Evolutionary conservation across 2,888 invertebrate species (phyloP).

Genomic region (Spisula solida): DNA sequence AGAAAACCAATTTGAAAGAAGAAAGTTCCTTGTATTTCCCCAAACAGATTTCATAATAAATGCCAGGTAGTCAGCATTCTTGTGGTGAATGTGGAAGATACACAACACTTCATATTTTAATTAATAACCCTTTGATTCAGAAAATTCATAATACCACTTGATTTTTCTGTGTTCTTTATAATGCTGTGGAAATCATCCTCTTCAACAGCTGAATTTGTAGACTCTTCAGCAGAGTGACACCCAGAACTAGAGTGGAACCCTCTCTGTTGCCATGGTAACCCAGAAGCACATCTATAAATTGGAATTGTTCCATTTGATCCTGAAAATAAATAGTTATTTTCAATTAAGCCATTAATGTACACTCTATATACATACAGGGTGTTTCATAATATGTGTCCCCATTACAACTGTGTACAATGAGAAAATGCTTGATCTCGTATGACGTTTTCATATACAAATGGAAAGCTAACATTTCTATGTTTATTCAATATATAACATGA

Average conservation of each 20-base stretch:
- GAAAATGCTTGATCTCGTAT: too few species aligned
- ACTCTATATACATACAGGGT: too few species aligned
- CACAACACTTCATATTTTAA: too few species aligned
- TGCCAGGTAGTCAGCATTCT: too few species aligned
- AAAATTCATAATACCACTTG: constrained; percentile 88
- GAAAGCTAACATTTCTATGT: too few species aligned
- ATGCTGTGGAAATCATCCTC: constrained; percentile 89
- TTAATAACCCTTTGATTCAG: background rate
- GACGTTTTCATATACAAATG: too few species aligned
- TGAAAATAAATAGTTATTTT: constrained; percentile 6
- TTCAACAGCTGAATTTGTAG: constrained; percentile 44
- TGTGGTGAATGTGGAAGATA: too few species aligned
- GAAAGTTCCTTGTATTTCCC: background rate
- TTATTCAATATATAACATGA: too few species aligned
- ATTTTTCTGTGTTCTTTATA: constrained; percentile 90
- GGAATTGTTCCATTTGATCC: constrained; percentile 28
- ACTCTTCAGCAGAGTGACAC: constrained; percentile 1
- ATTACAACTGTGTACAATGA: too few species aligned
- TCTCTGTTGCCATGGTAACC: constrained; percentile 32
- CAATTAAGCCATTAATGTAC: background rate
- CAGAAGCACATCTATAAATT: constrained; percentile 26
- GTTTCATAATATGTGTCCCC: too few species aligned
- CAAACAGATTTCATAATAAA: background rate
- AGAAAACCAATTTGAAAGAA: background rate
- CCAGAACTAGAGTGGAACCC: constrained; percentile 19